A percentile compares a stretch with the other conserved stretches of the same genome.
phyloP scores from a whole-genome alignment of 2,113 vertebrate species.

The pig (Sus scrofa) region T2T-Sscrofa CM000816.6:49796001-49796500 shows the following conservation, averaged over 20 bases:
- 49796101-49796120: background rate
- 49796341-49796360: background rate
- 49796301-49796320: background rate
- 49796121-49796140: background rate
- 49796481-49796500: constrained; percentile 2
- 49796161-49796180: background rate
- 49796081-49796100: background rate
- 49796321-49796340: background rate
- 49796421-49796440: background rate
- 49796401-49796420: constrained; percentile 51
- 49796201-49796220: background rate
- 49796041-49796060: background rate
- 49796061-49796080: background rate
- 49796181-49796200: background rate
- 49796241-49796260: background rate
- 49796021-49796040: background rate
- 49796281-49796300: background rate
- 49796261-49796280: accelerated
- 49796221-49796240: background rate
- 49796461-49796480: constrained; percentile 26
- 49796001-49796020: background rate
- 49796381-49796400: background rate
- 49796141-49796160: background rate
- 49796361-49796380: background rate
- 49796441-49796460: background rate